A percentile compares a stretch with the other conserved stretches of the same genome.
These are phyloP conservation scores for Gallinago paraguaiae DNA, from an alignment of 2,113 vertebrate genomes.

Conservation along the genomic window DNA sequence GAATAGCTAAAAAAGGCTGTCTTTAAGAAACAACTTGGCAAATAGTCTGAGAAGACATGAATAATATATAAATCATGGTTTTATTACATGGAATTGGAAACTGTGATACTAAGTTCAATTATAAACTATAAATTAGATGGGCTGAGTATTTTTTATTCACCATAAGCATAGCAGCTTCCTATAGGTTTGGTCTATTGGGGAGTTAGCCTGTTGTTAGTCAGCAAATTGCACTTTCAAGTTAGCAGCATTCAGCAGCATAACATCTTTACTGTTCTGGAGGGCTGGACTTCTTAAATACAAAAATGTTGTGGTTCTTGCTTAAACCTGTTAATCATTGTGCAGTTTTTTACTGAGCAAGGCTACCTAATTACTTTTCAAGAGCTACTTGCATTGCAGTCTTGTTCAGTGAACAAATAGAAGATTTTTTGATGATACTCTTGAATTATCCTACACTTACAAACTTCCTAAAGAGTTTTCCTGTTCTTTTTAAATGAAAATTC, in stretches of 20 bases:
- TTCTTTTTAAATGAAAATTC: background rate
- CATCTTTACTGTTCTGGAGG: background rate
- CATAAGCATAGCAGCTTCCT: background rate
- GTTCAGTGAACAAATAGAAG: background rate
- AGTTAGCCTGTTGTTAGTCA: background rate
- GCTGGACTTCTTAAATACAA: background rate
- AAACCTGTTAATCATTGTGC: background rate
- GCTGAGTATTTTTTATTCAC: background rate
- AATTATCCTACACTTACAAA: background rate
- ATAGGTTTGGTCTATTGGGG: background rate
- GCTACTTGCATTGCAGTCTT: background rate
- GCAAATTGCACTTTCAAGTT: background rate
- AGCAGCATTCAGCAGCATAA: background rate
- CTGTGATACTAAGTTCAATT: background rate
- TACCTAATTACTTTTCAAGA: conserved; percentile 4
- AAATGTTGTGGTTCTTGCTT: background rate
- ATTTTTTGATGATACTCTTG: background rate
- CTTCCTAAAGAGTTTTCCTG: background rate
- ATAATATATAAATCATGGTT: background rate
- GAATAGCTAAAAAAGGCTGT: background rate
- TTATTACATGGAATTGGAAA: background rate
- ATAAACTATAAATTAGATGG: background rate
- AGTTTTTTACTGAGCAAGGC: background rate
- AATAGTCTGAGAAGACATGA: background rate
- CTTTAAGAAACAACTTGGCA: background rate